phyloP scores from a whole-genome alignment of 2,797 vertebrate genomes.

The Pyrrhura leucotis region DNA sequence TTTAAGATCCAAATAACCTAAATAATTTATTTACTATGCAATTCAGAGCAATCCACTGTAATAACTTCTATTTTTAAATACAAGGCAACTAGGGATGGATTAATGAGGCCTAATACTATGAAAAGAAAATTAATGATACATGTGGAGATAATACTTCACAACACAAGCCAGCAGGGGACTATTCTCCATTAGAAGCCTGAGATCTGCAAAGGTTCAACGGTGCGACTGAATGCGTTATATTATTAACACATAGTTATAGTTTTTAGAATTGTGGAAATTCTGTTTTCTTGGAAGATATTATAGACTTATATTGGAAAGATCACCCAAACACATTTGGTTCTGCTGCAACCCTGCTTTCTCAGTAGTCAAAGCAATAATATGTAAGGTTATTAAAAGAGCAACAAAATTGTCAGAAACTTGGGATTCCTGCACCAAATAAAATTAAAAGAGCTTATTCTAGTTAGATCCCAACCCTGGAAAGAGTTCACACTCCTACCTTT shows the following conservation, averaged over 20 bases:
- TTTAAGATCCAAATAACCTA: background rate
- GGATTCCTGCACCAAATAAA: slow-evolving; percentile 20
- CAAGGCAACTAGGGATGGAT: slow-evolving; percentile 42
- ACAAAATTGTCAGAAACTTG: background rate
- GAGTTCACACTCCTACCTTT: slow-evolving; percentile 43
- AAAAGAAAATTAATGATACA: slow-evolving; percentile 70
- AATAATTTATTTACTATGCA: slow-evolving; percentile 30
- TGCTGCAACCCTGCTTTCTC: slow-evolving; percentile 16
- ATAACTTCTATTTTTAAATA: slow-evolving; percentile 58
- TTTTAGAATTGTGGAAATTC: slow-evolving; percentile 45
- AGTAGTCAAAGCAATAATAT: slow-evolving; percentile 6
- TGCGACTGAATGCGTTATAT: slow-evolving; percentile 54
- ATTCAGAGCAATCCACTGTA: slow-evolving; percentile 32
- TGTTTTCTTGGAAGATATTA: slow-evolving; percentile 21
- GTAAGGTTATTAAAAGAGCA: background rate
- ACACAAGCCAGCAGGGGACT: slow-evolving; percentile 32
- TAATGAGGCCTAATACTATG: slow-evolving; percentile 65
- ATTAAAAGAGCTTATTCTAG: background rate
- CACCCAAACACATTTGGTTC: background rate
- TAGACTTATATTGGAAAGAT: background rate
- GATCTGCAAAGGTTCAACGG: slow-evolving; percentile 48
- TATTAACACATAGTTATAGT: slow-evolving; percentile 59
- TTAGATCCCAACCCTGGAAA: background rate
- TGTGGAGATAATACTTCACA: slow-evolving; percentile 61
- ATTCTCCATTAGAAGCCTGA: slow-evolving; percentile 25